Conservation (phyloP, 2,797 vertebrate species). For the Poecilia velifera region DNA sequence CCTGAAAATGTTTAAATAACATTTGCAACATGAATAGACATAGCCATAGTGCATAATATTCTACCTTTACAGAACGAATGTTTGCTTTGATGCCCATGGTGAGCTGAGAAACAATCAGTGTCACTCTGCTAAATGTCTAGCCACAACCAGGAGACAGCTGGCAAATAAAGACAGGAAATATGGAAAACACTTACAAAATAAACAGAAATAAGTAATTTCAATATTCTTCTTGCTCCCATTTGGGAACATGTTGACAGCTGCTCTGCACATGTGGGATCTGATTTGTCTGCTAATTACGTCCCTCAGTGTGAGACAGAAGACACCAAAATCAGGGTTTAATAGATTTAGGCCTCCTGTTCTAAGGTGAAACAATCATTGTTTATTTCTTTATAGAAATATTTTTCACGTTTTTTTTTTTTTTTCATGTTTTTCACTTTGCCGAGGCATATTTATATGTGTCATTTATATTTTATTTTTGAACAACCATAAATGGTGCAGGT, state of each 20-base stretch:
- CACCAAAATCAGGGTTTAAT: constrained; percentile 9
- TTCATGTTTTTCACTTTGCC: not conserved
- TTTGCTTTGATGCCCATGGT: constrained; percentile 5
- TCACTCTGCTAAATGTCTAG: not conserved
- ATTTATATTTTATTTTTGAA: not conserved
- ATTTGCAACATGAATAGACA: not conserved
- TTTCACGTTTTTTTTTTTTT: too few relatives aligned
- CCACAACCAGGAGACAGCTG: constrained; percentile 6
- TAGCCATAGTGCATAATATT: not conserved
- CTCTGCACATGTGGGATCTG: constrained; percentile 20
- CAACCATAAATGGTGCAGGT: constrained; percentile 1
- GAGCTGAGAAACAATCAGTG: not conserved
- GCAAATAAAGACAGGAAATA: constrained; percentile 10
- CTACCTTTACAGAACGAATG: not conserved
- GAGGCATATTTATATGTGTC: not conserved
- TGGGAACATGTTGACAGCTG: constrained; percentile 1
- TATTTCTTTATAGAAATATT: not conserved
- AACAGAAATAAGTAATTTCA: not conserved
- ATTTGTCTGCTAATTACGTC: constrained; percentile 20
- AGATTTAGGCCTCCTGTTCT: constrained; percentile 1
- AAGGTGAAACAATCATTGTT: constrained; percentile 16
- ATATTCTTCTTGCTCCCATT: not conserved
- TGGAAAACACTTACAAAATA: constrained; percentile 2
- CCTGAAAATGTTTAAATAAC: not conserved
- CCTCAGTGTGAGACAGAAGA: constrained; percentile 9